phyloP scores from a whole-genome alignment of 1,140 invertebrate genomes.

The Onthophagus taurus region DNA sequence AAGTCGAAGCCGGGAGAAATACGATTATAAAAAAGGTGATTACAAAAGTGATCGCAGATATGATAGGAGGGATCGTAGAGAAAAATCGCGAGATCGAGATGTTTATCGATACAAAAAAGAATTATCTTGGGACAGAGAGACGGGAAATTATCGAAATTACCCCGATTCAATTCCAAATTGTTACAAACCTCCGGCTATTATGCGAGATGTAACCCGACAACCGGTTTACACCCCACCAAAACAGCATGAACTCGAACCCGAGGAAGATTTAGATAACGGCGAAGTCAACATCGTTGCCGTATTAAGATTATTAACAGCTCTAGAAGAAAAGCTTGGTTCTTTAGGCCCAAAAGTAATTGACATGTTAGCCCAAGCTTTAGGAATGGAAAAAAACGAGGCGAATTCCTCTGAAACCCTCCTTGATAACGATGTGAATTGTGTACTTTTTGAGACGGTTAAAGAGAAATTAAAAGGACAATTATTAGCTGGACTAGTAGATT shows the following conservation, averaged over 20 bases:
- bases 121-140: conserved; percentile 3
- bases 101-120: not conserved
- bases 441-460: conserved; percentile 72
- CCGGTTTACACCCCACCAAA: conserved; percentile 21
- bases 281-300: conserved; percentile 56
- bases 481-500: conserved; percentile 62
- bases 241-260: conserved; percentile 14
- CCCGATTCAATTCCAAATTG: conserved; percentile 16
- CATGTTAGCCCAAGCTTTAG: conserved; percentile 59
- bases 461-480: conserved; percentile 75
- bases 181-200: conserved; percentile 21
- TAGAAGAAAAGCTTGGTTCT: conserved; percentile 71
- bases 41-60: conserved; percentile 27
- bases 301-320: conserved; percentile 60
- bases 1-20: conserved; percentile 11
- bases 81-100: conserved; percentile 1
- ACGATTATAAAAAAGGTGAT: no score
- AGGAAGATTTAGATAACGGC: conserved; percentile 32
- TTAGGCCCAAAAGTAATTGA: conserved; percentile 67
- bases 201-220: conserved; percentile 25
- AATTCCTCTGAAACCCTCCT: conserved; percentile 66
- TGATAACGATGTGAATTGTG: conserved; percentile 56
- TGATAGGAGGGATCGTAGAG: conserved; percentile 25
- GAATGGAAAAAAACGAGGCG: conserved; percentile 62
- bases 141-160: conserved; percentile 10